Base-by-base conservation (phyloP, 2,113 vertebrate genomes). In the Salminus brasiliensis region DNA sequence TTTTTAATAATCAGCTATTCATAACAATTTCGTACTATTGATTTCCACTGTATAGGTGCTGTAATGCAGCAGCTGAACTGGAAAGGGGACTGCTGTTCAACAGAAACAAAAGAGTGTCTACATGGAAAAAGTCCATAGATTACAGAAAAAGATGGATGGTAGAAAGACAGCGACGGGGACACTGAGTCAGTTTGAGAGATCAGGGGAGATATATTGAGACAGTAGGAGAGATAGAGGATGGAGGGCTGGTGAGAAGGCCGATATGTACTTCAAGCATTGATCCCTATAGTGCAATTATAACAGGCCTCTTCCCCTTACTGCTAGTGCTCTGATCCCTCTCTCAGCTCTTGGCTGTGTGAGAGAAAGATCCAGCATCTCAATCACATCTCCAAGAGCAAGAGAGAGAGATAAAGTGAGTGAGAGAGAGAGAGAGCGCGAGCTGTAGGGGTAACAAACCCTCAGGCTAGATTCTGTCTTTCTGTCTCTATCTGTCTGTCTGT, bases 271-370 rank as follows among this genome's bases (percentile, higher is more conserved):
- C 62, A 85, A 80, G 74, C 55, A 70, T 78, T 78, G 73, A 80
- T 78, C 85, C 78, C 80, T 74, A 60, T 53, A 80, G 80, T 72
- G 70, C 78, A 81, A 78, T 84, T 80, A 75, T 62, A 82, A 39
- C 45, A 72, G 77, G 45, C 39, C 32, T 52, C 70, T 63, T 76
- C 41, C 76, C 63, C 36, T 81, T 59, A 82, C 62, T 65, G 72
- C 29, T 30, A 10, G 57, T 63, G 73, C 29, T 76, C 34, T 72
- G 76, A 76, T 76, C 55, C 63, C 70, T 66, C 57, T 43, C 21
- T 63, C 21, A 62, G 68, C 77, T 78, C 23, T 68, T 57, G 25
- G 29, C 57, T 70, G 66, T 70, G 66, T 62, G 47, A 59, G 45
- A 34, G 18, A n/a, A n/a, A 79, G 66, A 75, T 79, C 69, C 39